Conservation (phyloP, 1,140 invertebrate species). For the Adelges cooleyi region DNA sequence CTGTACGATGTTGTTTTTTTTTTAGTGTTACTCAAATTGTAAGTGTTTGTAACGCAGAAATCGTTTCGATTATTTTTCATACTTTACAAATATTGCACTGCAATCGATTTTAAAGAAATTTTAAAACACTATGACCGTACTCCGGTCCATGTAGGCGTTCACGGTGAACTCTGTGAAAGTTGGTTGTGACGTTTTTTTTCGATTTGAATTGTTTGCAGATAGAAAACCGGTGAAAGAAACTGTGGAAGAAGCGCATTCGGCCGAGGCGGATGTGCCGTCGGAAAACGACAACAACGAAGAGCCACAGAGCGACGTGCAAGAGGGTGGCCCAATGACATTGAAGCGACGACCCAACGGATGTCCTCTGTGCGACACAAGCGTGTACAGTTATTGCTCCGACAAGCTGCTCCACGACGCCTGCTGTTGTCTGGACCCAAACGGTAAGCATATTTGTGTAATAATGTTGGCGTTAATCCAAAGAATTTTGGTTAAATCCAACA, state of each 20-base stretch:
- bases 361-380: conserved; percentile 59
- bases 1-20: no score
- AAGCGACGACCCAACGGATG: conserved; percentile 38
- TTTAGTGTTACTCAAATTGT: no score
- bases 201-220: background rate
- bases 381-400: conserved; percentile 59
- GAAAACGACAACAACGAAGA: conserved; percentile 4
- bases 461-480: no score
- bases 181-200: no score
- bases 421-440: conserved; percentile 48
- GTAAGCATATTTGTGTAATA: conserved; percentile 40
- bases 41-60: no score
- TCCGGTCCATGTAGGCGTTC: no score
- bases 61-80: no score
- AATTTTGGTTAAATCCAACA: no score
- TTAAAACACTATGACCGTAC: no score
- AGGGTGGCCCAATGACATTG: background rate
- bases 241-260: background rate
- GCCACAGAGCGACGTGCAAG: background rate
- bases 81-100: no score
- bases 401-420: conserved; percentile 62
- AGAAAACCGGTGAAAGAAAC: background rate
- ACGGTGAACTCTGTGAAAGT: no score
- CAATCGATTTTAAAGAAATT: no score
- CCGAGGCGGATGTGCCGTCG: background rate